phyloP scores from a whole-genome alignment of 2,797 vertebrate genomes.

The Thaleichthys pacificus region DNA sequence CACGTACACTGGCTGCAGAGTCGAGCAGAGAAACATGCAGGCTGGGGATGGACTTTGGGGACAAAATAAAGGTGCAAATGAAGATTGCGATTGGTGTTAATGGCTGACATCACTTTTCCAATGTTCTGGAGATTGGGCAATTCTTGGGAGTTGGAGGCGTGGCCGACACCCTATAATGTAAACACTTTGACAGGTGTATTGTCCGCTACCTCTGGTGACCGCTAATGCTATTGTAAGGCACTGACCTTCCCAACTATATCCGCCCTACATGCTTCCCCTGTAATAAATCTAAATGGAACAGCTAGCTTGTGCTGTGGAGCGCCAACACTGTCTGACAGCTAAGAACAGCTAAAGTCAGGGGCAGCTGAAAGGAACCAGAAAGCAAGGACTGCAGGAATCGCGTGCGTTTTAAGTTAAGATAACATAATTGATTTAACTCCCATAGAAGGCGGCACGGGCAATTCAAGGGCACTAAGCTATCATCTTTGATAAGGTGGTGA shows the following conservation, averaged over 20 bases:
- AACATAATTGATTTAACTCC: background rate
- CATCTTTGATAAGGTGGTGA: background rate
- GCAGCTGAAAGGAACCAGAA: background rate
- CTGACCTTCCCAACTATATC: slow-evolving; percentile 7
- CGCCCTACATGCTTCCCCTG: slow-evolving; percentile 6
- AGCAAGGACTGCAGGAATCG: background rate
- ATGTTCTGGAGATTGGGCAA: background rate
- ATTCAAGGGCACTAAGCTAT: background rate
- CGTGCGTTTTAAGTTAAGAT: background rate
- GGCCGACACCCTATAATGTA: background rate
- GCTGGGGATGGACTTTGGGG: slow-evolving; percentile 6
- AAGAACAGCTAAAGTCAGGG: background rate
- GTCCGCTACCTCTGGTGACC: slow-evolving; percentile 4
- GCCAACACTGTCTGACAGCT: background rate
- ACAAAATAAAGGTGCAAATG: background rate
- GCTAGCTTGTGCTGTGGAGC: background rate
- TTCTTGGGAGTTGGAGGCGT: background rate
- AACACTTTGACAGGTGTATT: slow-evolving; percentile 19
- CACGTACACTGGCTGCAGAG: slow-evolving; percentile 37
- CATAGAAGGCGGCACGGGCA: background rate
- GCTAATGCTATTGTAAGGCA: slow-evolving; percentile 15
- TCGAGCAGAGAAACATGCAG: slow-evolving; percentile 4
- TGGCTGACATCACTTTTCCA: background rate
- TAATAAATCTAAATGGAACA: slow-evolving; percentile 21
- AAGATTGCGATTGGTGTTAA: background rate